Conservation (phyloP, 53 echinoderm and acorn worm species). For the Paracentrotus lividus region DNA sequence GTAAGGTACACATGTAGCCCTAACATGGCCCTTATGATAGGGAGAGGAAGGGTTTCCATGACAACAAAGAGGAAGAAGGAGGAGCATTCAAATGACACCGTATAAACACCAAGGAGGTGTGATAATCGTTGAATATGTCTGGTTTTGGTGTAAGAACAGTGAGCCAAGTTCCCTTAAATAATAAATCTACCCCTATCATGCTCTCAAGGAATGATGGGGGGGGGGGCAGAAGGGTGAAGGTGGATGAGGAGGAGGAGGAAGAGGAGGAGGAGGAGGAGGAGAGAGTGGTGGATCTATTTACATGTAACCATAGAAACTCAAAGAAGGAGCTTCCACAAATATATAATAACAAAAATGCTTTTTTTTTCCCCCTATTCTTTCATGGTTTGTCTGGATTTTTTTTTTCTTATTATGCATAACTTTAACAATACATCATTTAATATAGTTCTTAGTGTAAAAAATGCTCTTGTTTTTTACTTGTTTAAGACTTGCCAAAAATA, state of each 20-base stretch:
- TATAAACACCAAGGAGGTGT: background rate
- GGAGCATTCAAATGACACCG: background rate
- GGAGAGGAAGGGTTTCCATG: slow-evolving; percentile 14
- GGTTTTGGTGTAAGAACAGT: background rate
- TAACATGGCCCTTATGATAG: background rate
- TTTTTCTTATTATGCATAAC: too few relatives aligned
- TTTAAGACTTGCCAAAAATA: too few relatives aligned
- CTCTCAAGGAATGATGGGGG: background rate
- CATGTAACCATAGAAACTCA: background rate
- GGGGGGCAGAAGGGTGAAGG: background rate
- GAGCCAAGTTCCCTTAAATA: background rate
- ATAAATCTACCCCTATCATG: background rate
- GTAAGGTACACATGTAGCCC: background rate
- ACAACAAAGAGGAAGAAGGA: background rate
- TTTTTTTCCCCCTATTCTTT: background rate
- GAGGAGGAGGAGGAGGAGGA: background rate
- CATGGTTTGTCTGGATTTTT: background rate
- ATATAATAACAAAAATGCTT: background rate
- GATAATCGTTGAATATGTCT: background rate
- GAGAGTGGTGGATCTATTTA: background rate
- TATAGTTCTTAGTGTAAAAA: too few relatives aligned
- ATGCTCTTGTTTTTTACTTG: too few relatives aligned
- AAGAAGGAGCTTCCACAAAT: background rate
- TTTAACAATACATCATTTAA: too few relatives aligned
- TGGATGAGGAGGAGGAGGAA: background rate